Percentiles rank a stretch among this genome's conserved stretches.
These are phyloP conservation scores for Platycheirus rosarum DNA, from an alignment of 2,888 invertebrate species.

Conservation along the genomic window DNA sequence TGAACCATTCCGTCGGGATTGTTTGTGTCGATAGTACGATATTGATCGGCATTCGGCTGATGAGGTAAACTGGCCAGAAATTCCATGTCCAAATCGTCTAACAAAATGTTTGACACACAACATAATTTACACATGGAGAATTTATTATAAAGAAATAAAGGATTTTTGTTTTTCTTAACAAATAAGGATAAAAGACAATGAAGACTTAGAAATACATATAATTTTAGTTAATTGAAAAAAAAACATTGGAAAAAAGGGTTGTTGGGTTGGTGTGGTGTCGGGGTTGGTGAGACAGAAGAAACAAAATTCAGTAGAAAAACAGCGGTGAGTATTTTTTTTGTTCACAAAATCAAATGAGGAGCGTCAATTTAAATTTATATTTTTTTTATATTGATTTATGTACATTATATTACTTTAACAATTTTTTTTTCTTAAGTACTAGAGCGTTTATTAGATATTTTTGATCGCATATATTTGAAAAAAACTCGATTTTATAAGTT, in stretches of 20 bases:
- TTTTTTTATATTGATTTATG: constrained; percentile 49
- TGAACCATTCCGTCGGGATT: constrained; percentile 60
- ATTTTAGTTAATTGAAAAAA: constrained; percentile 27
- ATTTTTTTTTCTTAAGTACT: constrained; percentile 56
- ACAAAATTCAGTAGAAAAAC: constrained; percentile 66
- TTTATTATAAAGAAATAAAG: constrained; percentile 50
- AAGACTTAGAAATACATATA: constrained; percentile 34
- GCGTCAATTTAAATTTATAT: constrained; percentile 28
- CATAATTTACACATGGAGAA: constrained; percentile 70
- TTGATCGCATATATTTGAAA: constrained; percentile 18
- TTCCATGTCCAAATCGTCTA: constrained; percentile 78
- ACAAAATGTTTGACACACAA: constrained; percentile 71
- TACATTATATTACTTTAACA: constrained; percentile 50
- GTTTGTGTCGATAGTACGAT: constrained; percentile 53
- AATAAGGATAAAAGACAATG: constrained; percentile 23
- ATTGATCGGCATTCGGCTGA: constrained; percentile 72
- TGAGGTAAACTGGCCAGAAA: constrained; percentile 76
- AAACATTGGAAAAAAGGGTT: constrained; percentile 50
- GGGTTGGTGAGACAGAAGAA: constrained; percentile 61
- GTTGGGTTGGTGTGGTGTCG: constrained; percentile 40
- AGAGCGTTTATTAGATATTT: constrained; percentile 37
- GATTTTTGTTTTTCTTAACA: constrained; percentile 36
- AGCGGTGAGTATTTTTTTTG: constrained; percentile 50
- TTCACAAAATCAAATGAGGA: constrained; percentile 66
- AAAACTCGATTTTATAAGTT: constrained; percentile 35